These are phyloP conservation scores for Phrynosoma blainvillii DNA, from an alignment of 2,113 vertebrate genomes.

Conservation along the genomic window DNA sequence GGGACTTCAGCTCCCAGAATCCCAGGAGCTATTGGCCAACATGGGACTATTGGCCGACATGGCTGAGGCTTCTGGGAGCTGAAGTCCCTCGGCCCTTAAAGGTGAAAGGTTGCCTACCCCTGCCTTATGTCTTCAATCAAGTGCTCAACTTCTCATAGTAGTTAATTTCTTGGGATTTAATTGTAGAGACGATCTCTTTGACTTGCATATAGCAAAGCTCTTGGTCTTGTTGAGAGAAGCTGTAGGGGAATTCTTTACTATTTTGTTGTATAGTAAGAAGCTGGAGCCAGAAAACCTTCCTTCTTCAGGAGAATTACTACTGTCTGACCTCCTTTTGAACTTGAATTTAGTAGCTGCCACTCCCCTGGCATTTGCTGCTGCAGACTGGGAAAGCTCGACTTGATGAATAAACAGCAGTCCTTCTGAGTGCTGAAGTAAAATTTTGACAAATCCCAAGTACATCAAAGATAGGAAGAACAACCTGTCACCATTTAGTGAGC, in stretches of 20 bases:
- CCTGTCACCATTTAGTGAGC: constrained; percentile 25
- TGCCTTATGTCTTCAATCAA: constrained; percentile 11
- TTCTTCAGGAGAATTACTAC: constrained; percentile 37
- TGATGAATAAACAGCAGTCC: constrained; percentile 50
- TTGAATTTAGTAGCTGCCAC: constrained; percentile 21
- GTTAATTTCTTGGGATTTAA: constrained; percentile 4
- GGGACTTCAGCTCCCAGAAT: no score
- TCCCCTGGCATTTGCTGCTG: constrained; percentile 45
- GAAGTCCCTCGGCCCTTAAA: no score
- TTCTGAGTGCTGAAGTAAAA: constrained; percentile 30
- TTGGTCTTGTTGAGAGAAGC: constrained; percentile 1
- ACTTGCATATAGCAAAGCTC: constrained; percentile 18
- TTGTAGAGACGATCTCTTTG: constrained; percentile 20
- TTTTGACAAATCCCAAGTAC: constrained; percentile 58
- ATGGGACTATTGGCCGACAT: no score
- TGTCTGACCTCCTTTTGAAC: constrained; percentile 59
- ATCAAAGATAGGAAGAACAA: constrained; percentile 52
- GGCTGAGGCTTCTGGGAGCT: no score
- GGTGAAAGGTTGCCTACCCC: no score
- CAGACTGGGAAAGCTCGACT: constrained; percentile 26
- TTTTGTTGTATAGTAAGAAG: background rate
- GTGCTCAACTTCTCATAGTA: constrained; percentile 1
- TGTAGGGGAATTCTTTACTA: background rate
- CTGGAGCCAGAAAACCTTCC: background rate
- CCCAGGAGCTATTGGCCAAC: no score